Evolutionary conservation across 2,113 vertebrate genomes (phyloP), one percentile per base, ranked within the genome.

Genomic region (Seriola rivoliana): DNA sequence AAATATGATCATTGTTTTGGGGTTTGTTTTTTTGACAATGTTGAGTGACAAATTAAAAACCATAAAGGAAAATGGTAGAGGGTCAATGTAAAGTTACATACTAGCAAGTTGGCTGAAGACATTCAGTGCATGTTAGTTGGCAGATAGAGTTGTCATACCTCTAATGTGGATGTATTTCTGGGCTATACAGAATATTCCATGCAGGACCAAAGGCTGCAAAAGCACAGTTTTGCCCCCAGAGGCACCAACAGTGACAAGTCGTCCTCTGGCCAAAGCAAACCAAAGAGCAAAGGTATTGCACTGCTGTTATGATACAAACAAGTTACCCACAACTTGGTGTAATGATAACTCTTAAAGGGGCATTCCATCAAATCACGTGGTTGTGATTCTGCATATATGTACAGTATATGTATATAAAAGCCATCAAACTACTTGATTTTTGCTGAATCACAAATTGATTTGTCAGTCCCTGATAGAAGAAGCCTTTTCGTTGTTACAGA

Each of bases 141-240:
- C 32, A 64, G n/a, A 44, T 4, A 13, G 29, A 44, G 34, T 23
- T 64, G 68, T 21, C 81, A 44, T 76, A 57, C 29, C 68, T 86
- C 70, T 91, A 86, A 91, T 70, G 29, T 84, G 58, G 46, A 67
- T 92, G 57, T 92, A 52, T 88, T 78, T 91, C 9, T 91, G 82
- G 70, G 54, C 68, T 77, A 57, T 86, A 3, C 88, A 96, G 95
- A 96, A 91, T 95, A 93, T 93, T 93, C 95, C 88, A 95, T 97
- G 92, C 97, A 97, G 93, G 97, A 99, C 93, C 97, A 97, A 91
- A 96, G 97, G 86, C 95, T 97, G 94, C 95, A 95, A 85, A 99
- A 98, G 94, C 96, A 96, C 90, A 96, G 96, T 90, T 98, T 97
- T 95, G 95, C 95, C 84, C 94, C 97, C 78, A 96, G 98, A 95